A percentile compares a stretch with the other conserved stretches of the same genome.
Conservation (phyloP, 2,113 vertebrate species). For the Gavia stellata region DNA sequence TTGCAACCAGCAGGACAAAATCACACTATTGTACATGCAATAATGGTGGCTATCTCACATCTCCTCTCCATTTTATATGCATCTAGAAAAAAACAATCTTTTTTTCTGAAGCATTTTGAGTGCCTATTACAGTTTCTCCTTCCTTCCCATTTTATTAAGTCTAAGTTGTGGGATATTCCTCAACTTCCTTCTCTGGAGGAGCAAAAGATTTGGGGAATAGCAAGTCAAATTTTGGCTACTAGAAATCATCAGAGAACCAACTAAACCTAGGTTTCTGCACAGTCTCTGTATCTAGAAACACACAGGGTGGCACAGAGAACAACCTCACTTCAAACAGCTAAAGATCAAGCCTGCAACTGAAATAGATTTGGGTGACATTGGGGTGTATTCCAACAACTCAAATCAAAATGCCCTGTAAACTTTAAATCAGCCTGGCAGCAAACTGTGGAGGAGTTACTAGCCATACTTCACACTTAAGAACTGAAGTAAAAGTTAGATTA, state of each 20-base stretch:
- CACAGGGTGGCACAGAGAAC: too few relatives aligned
- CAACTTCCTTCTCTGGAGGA: not conserved
- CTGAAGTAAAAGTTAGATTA: not conserved
- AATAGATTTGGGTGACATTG: not conserved
- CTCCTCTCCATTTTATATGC: not conserved
- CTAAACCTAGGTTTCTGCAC: not conserved
- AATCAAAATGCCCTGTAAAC: not conserved
- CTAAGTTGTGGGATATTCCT: not conserved
- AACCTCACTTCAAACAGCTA: not conserved
- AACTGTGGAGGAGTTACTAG: not conserved
- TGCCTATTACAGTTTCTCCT: not conserved
- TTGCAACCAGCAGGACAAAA: not conserved
- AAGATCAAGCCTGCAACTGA: not conserved
- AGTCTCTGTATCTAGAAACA: not conserved
- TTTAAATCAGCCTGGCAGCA: not conserved
- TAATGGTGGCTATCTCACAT: not conserved
- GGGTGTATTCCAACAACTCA: not conserved
- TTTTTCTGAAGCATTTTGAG: not conserved
- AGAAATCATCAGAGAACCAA: not conserved
- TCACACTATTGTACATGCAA: not conserved
- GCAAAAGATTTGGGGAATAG: rapidly evolving
- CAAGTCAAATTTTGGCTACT: not conserved
- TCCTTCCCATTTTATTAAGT: not conserved
- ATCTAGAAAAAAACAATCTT: not conserved
- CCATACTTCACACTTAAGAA: not conserved